phyloP scores from a whole-genome alignment of 1,140 invertebrate genomes.

The Fragariocoptes setiger region DNA sequence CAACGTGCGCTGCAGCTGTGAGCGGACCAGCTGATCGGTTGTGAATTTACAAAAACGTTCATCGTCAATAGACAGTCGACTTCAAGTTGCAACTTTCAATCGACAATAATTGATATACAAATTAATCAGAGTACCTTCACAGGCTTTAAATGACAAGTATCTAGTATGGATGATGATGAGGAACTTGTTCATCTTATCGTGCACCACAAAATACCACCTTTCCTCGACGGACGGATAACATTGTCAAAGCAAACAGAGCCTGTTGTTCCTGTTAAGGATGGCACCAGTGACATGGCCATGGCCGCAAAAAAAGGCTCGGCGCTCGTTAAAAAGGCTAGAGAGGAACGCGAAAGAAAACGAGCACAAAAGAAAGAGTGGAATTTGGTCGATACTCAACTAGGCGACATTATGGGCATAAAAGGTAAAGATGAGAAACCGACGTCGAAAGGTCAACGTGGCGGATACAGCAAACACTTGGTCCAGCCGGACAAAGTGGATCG shows the following conservation, averaged over 20 bases:
- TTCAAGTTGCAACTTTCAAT: too few relatives aligned
- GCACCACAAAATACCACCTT: slow-evolving; percentile 93
- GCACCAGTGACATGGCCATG: slow-evolving; percentile 87
- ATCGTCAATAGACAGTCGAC: too few relatives aligned
- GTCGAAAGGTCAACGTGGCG: slow-evolving; percentile 34
- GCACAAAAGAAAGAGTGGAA: slow-evolving; percentile 98
- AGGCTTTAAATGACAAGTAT: too few relatives aligned
- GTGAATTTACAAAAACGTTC: too few relatives aligned
- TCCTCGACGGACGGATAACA: slow-evolving; percentile 87
- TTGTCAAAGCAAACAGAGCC: slow-evolving; percentile 97
- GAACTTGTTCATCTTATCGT: slow-evolving; percentile 77
- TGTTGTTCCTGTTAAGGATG: slow-evolving; percentile 63
- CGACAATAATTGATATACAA: too few relatives aligned
- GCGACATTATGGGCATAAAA: slow-evolving; percentile 84
- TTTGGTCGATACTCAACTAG: slow-evolving; percentile 73
- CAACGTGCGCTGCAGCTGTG: too few relatives aligned
- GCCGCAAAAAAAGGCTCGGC: slow-evolving; percentile 70
- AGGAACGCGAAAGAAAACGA: slow-evolving; percentile 77
- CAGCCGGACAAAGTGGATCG: slow-evolving; percentile 20
- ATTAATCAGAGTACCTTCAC: too few relatives aligned
- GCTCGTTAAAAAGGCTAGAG: slow-evolving; percentile 54
- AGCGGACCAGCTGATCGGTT: too few relatives aligned
- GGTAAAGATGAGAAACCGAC: slow-evolving; percentile 33
- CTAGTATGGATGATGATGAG: slow-evolving; percentile 58
- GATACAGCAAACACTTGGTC: slow-evolving; percentile 77